Base-by-base conservation (phyloP, 2,888 invertebrate genomes). In the Rhopalosiphum nymphaeae region DNA sequence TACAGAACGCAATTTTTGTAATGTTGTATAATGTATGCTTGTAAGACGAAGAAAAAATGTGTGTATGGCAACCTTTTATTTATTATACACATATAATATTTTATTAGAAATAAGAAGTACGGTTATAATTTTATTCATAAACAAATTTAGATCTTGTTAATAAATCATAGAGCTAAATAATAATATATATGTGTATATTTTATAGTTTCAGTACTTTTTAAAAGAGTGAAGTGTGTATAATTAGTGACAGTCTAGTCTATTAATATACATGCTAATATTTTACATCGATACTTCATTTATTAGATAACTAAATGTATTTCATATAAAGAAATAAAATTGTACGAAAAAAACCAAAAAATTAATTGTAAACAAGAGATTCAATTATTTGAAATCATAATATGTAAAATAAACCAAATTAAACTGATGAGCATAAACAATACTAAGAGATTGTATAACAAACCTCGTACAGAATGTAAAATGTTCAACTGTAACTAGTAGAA, bases 341-440 rank as follows among this genome's bases (percentile, higher is more conserved):
- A 90, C 2, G 46, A 67, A 46, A n/a, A 46, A 36, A 90, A 49
- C n/a, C 21, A 67, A 84, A 84, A 91, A 56, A 91, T 86, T 92
- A 87, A 92, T 61, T 56, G 56, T 92, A 86, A 92, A 86, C 61
- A 46, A 92, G 92, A 92, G 92, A 92, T 92, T 92, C 86, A 57
- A 92, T 44, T 13, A 86, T n/a, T n/a, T 44, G 92, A 86, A 86
- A 86, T 44, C 29, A 91, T 86, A 57, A 92, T 85, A 85, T n/a
- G 87, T 92, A 44, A 86, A 86, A 92, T 92, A 57, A 44, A 86
- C 57, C 57, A 86, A 85, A 85, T 61, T 92, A 57, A 86, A 86
- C 25, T 57, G 44, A 57, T 92, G 44, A 92, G 61, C 86, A 92
- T 87, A 86, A 61, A 92, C 57, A 86, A 91, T 56, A n/a, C 21